These are phyloP conservation scores for Pollimyrus isidori DNA, from an alignment of 2,113 vertebrate genomes.

Conservation along the genomic window DNA sequence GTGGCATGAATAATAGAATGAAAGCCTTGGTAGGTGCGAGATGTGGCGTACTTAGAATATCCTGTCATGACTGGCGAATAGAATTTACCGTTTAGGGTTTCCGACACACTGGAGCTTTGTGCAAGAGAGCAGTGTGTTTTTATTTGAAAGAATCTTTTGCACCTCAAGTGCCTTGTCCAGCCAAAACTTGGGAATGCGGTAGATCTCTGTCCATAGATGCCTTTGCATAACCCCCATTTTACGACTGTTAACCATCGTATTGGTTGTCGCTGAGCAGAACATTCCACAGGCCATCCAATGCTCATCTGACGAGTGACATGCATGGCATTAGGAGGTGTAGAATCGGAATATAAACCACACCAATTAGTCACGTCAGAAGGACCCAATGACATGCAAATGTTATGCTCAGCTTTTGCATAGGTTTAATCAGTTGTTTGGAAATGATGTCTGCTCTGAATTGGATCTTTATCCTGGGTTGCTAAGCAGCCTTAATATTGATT, in stretches of 20 bases:
- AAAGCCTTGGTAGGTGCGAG: background rate
- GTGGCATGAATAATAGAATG: background rate
- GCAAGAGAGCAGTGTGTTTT: background rate
- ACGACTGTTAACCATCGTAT: background rate
- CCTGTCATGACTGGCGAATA: background rate
- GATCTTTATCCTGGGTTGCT: background rate
- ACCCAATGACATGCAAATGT: background rate
- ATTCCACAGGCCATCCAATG: background rate
- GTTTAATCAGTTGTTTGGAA: background rate
- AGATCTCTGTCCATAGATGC: background rate
- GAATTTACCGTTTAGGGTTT: background rate
- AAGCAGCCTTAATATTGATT: constrained; percentile 36
- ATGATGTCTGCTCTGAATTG: background rate
- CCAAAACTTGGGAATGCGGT: background rate
- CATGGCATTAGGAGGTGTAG: background rate
- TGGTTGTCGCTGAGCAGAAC: background rate
- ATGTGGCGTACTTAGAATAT: background rate
- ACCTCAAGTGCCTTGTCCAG: background rate
- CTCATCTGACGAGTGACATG: constrained; percentile 2
- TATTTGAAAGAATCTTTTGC: background rate
- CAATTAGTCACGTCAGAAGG: background rate
- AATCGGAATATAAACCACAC: background rate
- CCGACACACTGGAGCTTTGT: background rate
- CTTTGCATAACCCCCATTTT: background rate
- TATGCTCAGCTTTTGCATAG: background rate